Evolutionary conservation across 1,140 invertebrate genomes (phyloP), one percentile per base, ranked within the genome.

Genomic region (Neotoxoptera formosana): DNA sequence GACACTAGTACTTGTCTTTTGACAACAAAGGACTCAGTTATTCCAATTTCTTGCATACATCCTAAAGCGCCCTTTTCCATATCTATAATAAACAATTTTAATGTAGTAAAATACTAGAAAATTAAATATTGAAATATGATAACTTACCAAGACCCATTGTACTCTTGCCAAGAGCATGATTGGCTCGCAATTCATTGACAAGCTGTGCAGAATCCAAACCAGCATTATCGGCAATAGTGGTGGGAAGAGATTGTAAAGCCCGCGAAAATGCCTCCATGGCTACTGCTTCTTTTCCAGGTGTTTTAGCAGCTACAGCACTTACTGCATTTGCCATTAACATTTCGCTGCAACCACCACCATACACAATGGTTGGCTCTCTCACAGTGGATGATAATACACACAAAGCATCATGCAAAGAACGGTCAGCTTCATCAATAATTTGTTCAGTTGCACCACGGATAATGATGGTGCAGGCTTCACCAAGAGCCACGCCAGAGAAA

Each of bases 361-460:
- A 99, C 17, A 99, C 97, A 91, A 98, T 97, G 94, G 97, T 96
- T 0, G 98, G 97, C 95, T 99, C 99, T 94, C 98, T 98, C 0
- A 99, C 98, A 41, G 99, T 99, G 87, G 99, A 98, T 0, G 98
- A 97, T 41, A 99, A 96, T 1, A 99, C 99, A 95, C 99, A 99
- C 0, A 99, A 96, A 7, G 99, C 99, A 95, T 99, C 99, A 95
- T 99, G 99, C 11, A 99, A 95, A 2, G 99, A 99, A 84, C 99
- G 96, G 94, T 99, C 99, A 4, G 99, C 99, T 96, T 99, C 99
- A 95, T 99, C 99, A 23, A 99, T 96, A 94, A 99, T 99, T 96
- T 99, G 99, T 95, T 99, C 97, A 8, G 99, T 99, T n/a, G 99
- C 99, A 92, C 99, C 99, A 93, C 99, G 97, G 92, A 99, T 97